Percentiles rank a stretch among this genome's conserved stretches.
These are phyloP conservation scores for Anhinga rufa DNA, from an alignment of 2,113 vertebrate species.

Conservation along the genomic window DNA sequence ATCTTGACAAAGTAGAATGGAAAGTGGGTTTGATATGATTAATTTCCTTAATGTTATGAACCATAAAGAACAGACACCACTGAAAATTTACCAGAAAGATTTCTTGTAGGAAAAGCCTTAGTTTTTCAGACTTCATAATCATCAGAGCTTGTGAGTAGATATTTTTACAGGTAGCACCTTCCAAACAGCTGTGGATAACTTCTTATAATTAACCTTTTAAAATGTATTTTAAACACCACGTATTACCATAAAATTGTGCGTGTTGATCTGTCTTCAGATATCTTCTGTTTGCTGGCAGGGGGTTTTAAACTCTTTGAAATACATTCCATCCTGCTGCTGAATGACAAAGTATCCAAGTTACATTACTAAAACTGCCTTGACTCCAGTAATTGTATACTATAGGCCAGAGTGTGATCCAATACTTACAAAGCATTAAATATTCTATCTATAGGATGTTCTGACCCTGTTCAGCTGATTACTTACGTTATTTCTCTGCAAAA, in stretches of 20 bases:
- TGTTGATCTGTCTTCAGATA: background rate
- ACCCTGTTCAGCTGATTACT: constrained; percentile 62
- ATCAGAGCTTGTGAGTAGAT: background rate
- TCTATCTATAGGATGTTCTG: background rate
- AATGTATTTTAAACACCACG: background rate
- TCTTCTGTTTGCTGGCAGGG: background rate
- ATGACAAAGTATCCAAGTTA: background rate
- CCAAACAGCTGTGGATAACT: background rate
- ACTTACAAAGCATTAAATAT: background rate
- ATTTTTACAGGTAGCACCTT: background rate
- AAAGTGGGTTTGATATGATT: background rate
- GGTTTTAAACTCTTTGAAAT: background rate
- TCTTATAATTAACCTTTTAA: background rate
- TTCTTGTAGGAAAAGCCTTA: background rate
- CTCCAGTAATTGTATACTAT: background rate
- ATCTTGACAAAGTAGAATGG: background rate
- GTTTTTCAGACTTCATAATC: background rate
- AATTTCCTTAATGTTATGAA: background rate
- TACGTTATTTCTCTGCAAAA: constrained; percentile 97
- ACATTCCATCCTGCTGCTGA: background rate
- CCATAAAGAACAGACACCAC: background rate
- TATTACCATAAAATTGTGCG: background rate
- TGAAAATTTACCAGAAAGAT: background rate
- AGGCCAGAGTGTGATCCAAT: background rate
- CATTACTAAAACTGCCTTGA: background rate